Evolutionary conservation across 2,888 invertebrate genomes (phyloP).

Genomic region (Celastrina argiolus): DNA sequence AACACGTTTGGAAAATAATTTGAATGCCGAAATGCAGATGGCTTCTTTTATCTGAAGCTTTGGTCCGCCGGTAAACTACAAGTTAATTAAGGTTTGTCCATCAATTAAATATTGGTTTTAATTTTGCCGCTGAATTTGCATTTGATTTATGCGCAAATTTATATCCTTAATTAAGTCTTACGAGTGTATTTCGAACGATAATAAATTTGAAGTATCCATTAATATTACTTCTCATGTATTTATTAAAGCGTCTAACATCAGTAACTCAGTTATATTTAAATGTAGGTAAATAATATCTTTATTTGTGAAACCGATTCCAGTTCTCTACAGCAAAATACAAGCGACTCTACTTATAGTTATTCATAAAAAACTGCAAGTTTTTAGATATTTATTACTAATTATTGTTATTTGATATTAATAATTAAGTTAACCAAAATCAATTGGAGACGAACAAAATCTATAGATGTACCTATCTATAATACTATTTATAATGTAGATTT

Average conservation of each 20-base stretch:
- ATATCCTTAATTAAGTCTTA: conserved; percentile 54
- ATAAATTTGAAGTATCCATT: conserved; percentile 17
- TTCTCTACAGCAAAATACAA: neutral
- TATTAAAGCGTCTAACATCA: neutral
- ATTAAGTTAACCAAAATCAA: too few species aligned
- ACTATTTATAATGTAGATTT: too few species aligned
- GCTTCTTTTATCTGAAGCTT: conserved; percentile 71
- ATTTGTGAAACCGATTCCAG: neutral
- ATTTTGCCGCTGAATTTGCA: conserved; percentile 61
- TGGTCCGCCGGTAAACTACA: conserved; percentile 64
- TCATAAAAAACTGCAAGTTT: too few species aligned
- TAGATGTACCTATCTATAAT: too few species aligned
- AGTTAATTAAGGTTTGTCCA: conserved; percentile 77
- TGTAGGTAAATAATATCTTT: neutral
- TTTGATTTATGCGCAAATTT: conserved; percentile 52
- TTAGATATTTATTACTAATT: too few species aligned
- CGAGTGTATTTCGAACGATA: conserved; percentile 23
- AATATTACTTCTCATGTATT: conserved; percentile 4
- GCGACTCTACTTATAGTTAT: too few species aligned
- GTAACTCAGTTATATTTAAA: neutral
- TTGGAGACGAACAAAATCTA: too few species aligned
- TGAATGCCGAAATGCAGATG: conserved; percentile 77
- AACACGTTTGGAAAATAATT: conserved; percentile 76
- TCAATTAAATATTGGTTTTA: conserved; percentile 75
- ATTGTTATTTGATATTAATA: too few species aligned